Conservation (phyloP, 2,888 invertebrate genomes). For the Ormia ochracea region DNA sequence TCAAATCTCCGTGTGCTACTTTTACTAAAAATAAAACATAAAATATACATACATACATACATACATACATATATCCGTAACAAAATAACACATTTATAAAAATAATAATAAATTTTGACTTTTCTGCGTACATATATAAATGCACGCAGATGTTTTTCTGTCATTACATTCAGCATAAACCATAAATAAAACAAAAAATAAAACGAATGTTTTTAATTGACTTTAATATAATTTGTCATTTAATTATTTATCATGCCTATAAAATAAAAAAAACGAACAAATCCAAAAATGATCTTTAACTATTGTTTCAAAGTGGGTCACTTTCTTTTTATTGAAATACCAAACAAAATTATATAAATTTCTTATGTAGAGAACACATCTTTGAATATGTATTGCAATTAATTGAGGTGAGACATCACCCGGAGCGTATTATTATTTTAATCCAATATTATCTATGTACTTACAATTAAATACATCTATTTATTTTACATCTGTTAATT, state of each 20-base stretch:
- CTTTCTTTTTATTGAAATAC: too few relatives aligned
- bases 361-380: too few relatives aligned
- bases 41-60: too few relatives aligned
- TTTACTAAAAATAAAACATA: conserved; percentile 62
- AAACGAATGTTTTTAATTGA: conserved; percentile 21
- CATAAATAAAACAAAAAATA: conserved; percentile 29
- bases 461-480: too few relatives aligned
- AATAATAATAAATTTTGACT: conserved; percentile 44
- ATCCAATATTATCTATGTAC: too few relatives aligned
- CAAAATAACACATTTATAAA: conserved; percentile 56
- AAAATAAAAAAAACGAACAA: conserved; percentile 54
- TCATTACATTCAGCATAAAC: conserved; percentile 32
- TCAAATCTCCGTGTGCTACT: conserved; percentile 71
- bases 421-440: too few relatives aligned
- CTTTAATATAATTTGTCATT: conserved; percentile 26
- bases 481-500: too few relatives aligned
- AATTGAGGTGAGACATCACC: too few relatives aligned
- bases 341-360: too few relatives aligned
- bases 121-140: conserved; percentile 57
- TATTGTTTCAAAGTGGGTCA: conserved; percentile 34
- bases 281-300: conserved; percentile 54
- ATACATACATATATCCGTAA: conserved; percentile 43
- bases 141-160: conserved; percentile 53
- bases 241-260: conserved; percentile 38
- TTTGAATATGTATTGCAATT: too few relatives aligned